A percentile compares a stretch with the other conserved stretches of the same genome.
These are phyloP conservation scores for Tetraneura akinire DNA, from an alignment of 1,140 invertebrate genomes.

Conservation along the genomic window DNA sequence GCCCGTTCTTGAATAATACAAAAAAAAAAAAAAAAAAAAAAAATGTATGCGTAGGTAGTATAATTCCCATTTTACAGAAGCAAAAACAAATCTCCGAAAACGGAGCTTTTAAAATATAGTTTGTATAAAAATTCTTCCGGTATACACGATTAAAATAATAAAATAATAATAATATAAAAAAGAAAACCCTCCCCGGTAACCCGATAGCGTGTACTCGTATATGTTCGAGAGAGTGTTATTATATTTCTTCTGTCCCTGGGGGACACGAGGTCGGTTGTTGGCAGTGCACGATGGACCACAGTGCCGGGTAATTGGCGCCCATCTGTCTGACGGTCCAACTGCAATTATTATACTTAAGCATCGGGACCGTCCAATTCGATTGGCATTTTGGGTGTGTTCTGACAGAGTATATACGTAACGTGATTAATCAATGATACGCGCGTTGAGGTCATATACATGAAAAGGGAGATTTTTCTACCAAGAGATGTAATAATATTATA, in stretches of 20 bases:
- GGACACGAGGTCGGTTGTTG: background rate
- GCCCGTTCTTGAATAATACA: slow-evolving; percentile 26
- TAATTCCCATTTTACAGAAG: background rate
- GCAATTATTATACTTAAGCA: background rate
- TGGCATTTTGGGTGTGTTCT: slow-evolving; percentile 1
- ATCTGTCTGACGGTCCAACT: slow-evolving; percentile 20
- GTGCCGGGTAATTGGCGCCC: slow-evolving; percentile 35
- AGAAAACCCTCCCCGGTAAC: slow-evolving; percentile 9
- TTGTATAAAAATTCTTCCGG: slow-evolving; percentile 1
- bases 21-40: background rate
- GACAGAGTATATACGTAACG: slow-evolving; percentile 12
- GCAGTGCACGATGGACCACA: slow-evolving; percentile 33
- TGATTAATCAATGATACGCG: slow-evolving; percentile 36
- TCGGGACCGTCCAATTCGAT: slow-evolving; percentile 26
- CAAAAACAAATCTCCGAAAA: background rate
- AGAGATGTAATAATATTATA: background rate
- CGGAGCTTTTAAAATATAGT: slow-evolving; percentile 38
- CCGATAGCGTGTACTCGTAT: background rate
- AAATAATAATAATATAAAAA: background rate
- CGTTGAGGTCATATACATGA: background rate
- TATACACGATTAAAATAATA: slow-evolving; percentile 4
- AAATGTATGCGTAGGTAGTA: too few species aligned
- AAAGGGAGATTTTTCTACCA: background rate
- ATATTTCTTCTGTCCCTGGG: slow-evolving; percentile 20
- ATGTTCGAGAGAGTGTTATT: slow-evolving; percentile 34